These are phyloP conservation scores for Dreissena polymorpha DNA, from an alignment of 1,140 invertebrate genomes.

Conservation along the genomic window DNA sequence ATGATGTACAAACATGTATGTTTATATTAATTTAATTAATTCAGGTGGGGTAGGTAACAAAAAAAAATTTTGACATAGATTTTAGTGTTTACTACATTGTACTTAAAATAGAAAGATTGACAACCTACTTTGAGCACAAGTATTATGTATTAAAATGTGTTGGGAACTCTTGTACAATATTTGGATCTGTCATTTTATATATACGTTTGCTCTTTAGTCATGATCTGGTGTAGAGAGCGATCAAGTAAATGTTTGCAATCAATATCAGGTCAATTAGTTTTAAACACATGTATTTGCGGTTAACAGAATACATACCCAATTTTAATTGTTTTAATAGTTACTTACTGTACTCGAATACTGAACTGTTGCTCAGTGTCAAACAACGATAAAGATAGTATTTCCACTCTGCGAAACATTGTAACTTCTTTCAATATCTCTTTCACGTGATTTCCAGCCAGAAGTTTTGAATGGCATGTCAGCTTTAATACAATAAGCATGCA, in stretches of 20 bases:
- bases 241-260: too few relatives aligned
- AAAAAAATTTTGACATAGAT: too few relatives aligned
- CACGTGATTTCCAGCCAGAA: conserved; percentile 14
- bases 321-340: background rate
- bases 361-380: conserved; percentile 4
- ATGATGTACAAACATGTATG: too few relatives aligned
- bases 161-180: too few relatives aligned
- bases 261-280: too few relatives aligned
- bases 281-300: background rate
- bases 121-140: too few relatives aligned
- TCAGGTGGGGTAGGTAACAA: too few relatives aligned
- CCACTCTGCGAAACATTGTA: background rate
- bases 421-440: background rate
- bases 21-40: too few relatives aligned
- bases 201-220: background rate
- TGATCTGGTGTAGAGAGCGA: background rate
- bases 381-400: conserved; percentile 24
- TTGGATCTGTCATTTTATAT: background rate
- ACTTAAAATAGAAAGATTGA: too few relatives aligned
- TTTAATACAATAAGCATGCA: conserved; percentile 1
- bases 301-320: background rate
- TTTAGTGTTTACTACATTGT: too few relatives aligned
- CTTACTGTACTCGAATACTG: too few relatives aligned
- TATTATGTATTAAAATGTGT: too few relatives aligned
- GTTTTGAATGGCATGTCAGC: conserved; percentile 40